Evolutionary conservation across 2,888 invertebrate species (phyloP).

Genomic region (Alitta virens): DNA sequence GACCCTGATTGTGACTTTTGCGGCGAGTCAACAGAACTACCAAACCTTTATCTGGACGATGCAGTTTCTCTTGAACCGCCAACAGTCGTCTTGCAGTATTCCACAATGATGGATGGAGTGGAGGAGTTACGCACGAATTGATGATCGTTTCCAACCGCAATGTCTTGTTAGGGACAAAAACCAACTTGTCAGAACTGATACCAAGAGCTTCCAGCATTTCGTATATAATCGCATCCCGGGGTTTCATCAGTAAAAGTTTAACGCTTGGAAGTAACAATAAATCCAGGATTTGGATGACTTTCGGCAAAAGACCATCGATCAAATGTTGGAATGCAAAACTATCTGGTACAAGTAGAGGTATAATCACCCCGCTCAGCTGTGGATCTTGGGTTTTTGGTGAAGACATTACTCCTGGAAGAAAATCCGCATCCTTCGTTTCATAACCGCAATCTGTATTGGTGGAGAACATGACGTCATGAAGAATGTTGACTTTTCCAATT

Average conservation of each 20-base stretch:
- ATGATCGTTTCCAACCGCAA: constrained; percentile 1
- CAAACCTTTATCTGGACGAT: background rate
- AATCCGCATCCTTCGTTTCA: background rate
- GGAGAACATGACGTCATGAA: too few species aligned
- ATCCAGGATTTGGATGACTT: constrained; percentile 16
- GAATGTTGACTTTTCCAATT: too few species aligned
- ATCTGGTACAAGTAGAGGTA: constrained; percentile 22
- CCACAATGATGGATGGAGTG: constrained; percentile 17
- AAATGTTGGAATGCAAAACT: constrained; percentile 24
- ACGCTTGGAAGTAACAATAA: constrained; percentile 2
- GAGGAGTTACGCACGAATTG: constrained; percentile 18
- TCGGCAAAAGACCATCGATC: constrained; percentile 26
- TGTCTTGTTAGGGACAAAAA: background rate
- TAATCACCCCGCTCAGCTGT: background rate
- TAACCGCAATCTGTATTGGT: background rate
- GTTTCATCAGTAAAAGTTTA: constrained; percentile 7
- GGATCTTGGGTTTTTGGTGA: too few species aligned
- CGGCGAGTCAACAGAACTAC: constrained; percentile 16
- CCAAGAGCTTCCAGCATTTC: constrained; percentile 13
- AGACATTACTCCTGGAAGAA: background rate
- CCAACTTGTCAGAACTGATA: constrained; percentile 7
- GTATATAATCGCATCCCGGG: constrained; percentile 12
- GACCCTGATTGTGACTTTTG: constrained; percentile 8
- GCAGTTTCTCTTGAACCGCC: background rate
- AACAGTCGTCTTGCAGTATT: constrained; percentile 5